Evolutionary conservation across 2,113 vertebrate genomes (phyloP), one percentile per base, ranked within the genome.

Genomic region (Podilymbus podiceps): DNA sequence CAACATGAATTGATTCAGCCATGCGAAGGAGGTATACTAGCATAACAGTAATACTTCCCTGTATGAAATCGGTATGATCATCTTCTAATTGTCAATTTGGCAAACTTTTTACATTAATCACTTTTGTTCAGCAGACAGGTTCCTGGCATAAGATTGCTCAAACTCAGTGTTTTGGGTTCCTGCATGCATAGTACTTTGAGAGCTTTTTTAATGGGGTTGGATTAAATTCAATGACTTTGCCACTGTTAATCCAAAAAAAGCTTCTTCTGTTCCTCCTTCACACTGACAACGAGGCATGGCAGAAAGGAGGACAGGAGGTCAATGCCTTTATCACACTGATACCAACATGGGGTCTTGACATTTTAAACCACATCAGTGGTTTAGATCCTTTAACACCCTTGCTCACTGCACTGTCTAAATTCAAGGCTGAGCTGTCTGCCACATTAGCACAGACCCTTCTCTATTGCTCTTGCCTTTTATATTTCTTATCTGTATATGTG

Each of bases 91-190:
- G 15, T 79, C 77, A 93, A 42, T 89, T 72, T 71, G 28, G 44
- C 68, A 83, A 90, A 81, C 33, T 33, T 77, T 88, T 78, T 64
- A 55, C 73, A 89, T 82, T 94, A 83, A 95, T 96, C 84, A 89
- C 42, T 90, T 88, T 52, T 88, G 67, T 58, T 62, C 53, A 80
- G 25, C 77, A 66, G 80, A 49, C 33, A 97, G 67, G 14, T 40
- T 64, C 66, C 67, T 76, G 71, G 44, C 35, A 19, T 30, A 80
- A 10, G 62, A 28, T 42, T 74, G 8, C 72, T 68, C 63, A 69
- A 33, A 42, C 46, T 44, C 50, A 11, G 33, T 17, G 7, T 46
- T 67, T 18, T 74, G 53, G 33, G 72, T 56, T 12, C 24, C 77
- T 90, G 55, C 15, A 75, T 0, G 8, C 52, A 46, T 8, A 27